Evolutionary conservation across 2,888 invertebrate species (phyloP).

Genomic region (Agriopis leucophaearia): DNA sequence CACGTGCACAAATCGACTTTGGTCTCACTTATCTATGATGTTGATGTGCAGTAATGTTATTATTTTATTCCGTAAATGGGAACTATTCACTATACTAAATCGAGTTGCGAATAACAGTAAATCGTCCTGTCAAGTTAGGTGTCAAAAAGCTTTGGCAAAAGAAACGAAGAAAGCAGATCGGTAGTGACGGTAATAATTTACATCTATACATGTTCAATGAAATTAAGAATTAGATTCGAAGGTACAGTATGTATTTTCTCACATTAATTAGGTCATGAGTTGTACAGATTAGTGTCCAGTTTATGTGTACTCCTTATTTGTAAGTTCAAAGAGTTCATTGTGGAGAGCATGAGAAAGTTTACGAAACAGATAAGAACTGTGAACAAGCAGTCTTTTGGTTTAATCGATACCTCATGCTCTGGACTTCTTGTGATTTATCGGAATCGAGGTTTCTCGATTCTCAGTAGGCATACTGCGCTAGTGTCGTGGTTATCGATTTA

Average conservation of each 20-base stretch:
- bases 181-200: too few relatives aligned
- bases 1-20: conserved; percentile 55
- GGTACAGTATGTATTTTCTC: background rate
- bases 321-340: conserved; percentile 61
- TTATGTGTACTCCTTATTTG: conserved; percentile 21
- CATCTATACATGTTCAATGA: too few relatives aligned
- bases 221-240: too few relatives aligned
- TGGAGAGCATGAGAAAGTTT: conserved; percentile 62
- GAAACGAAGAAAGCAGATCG: too few relatives aligned
- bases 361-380: conserved; percentile 53
- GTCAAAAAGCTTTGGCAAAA: too few relatives aligned
- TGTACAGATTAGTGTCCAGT: conserved; percentile 22
- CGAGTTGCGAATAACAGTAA: too few relatives aligned
- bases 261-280: conserved; percentile 24
- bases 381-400: conserved; percentile 48
- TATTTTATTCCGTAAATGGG: background rate
- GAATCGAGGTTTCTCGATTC: conserved; percentile 45
- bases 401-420: conserved; percentile 45
- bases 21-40: conserved; percentile 48
- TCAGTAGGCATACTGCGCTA: conserved; percentile 40
- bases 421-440: conserved; percentile 49
- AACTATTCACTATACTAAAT: background rate
- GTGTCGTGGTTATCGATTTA: conserved; percentile 40
- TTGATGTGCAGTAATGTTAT: conserved; percentile 10
- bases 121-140: too few relatives aligned